Evolutionary conservation across 2,888 invertebrate genomes (phyloP).

Genomic region (Rapana venosa): DNA sequence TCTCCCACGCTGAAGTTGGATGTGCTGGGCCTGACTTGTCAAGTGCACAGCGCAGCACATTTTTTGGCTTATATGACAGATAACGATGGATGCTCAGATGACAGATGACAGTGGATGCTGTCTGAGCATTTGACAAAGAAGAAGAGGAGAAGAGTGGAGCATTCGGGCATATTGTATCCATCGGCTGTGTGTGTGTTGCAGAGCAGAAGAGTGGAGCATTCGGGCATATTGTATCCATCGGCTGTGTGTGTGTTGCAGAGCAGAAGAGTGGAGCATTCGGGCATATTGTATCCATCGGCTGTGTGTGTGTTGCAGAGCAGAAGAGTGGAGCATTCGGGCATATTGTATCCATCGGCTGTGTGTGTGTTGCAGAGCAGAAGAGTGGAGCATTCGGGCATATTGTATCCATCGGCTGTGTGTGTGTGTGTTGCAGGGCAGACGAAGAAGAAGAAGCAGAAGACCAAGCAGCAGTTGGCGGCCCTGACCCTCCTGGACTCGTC

Average conservation of each 20-base stretch:
- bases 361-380: background rate
- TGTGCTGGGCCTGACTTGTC: no score
- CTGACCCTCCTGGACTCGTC: background rate
- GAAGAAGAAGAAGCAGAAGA: background rate
- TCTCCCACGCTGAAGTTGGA: no score
- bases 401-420: background rate
- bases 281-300: no score
- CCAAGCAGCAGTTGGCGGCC: background rate
- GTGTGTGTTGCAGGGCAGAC: slow-evolving; percentile 8
- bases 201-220: no score
- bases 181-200: background rate
- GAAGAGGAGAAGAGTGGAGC: background rate
- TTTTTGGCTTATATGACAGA: no score
- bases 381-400: background rate
- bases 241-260: background rate
- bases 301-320: background rate
- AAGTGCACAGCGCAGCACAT: no score
- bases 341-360: background rate
- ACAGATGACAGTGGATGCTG: no score
- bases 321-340: background rate
- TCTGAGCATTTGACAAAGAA: no score
- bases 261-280: no score
- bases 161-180: background rate
- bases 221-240: no score
- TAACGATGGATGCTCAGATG: no score